Percentiles rank a stretch among this genome's conserved stretches.
Conservation (phyloP, 2,113 vertebrate species). For the Cololabis saira region DNA sequence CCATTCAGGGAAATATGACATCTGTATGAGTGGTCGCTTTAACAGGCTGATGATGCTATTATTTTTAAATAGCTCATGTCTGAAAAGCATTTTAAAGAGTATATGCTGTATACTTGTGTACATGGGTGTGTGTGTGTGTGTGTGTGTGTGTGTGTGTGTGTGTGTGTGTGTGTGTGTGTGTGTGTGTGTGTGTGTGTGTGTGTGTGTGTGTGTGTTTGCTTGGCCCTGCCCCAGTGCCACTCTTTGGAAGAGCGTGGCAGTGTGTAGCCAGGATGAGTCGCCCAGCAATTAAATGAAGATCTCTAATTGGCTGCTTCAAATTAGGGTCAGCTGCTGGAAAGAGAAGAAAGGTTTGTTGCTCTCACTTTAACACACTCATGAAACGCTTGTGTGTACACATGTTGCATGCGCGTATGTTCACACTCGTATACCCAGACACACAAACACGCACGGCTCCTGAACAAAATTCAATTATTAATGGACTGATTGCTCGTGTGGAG, state of each 20-base stretch:
- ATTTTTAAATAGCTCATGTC: background rate
- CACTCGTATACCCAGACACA: conserved; percentile 70
- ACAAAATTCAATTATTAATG: conserved; percentile 99
- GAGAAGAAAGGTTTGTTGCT: conserved; percentile 79
- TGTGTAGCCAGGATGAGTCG: conserved; percentile 86
- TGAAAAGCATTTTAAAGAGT: conserved; percentile 28
- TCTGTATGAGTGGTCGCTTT: background rate
- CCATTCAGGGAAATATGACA: background rate
- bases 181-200: conserved; percentile 1
- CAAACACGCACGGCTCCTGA: conserved; percentile 84
- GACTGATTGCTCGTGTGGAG: conserved; percentile 91
- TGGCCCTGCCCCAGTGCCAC: conserved; percentile 59
- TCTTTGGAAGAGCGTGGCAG: conserved; percentile 62
- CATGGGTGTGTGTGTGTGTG: background rate
- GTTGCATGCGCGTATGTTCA: conserved; percentile 26
- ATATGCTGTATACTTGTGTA: conserved; percentile 25
- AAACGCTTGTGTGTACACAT: conserved; percentile 34
- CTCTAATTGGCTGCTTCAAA: conserved; percentile 93
- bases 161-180: conserved; percentile 29
- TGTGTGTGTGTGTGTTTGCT: conserved; percentile 34
- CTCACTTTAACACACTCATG: conserved; percentile 42
- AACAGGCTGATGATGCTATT: background rate
- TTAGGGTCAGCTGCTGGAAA: conserved; percentile 94
- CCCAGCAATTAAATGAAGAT: conserved; percentile 93
- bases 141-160: conserved; percentile 7